These are phyloP conservation scores for Eueremaeus valkanovi DNA, from an alignment of 2,888 invertebrate genomes.

Conservation along the genomic window DNA sequence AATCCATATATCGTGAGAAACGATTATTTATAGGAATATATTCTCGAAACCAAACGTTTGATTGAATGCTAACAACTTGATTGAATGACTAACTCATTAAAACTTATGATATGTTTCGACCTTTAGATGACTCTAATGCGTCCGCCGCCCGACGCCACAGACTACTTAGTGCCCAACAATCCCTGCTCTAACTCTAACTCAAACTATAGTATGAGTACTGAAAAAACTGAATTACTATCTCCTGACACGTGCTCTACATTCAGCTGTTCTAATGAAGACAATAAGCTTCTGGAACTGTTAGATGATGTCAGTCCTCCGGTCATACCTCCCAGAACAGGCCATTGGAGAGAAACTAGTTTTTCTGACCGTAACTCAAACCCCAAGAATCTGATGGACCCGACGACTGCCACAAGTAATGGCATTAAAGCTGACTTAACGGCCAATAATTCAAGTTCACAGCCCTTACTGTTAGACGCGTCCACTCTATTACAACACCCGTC, in stretches of 20 bases:
- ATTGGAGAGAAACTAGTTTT: conserved; percentile 14
- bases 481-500: conserved; percentile 17
- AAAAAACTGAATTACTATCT: conserved; percentile 47
- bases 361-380: not conserved
- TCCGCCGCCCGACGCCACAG: conserved; percentile 42
- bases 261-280: conserved; percentile 37
- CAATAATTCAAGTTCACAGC: not conserved
- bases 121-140: conserved; percentile 41
- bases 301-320: conserved; percentile 22
- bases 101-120: too few relatives aligned
- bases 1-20: too few relatives aligned
- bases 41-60: not conserved
- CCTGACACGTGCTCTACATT: conserved; percentile 43
- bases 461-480: conserved; percentile 16
- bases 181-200: conserved; percentile 59
- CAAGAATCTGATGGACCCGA: not conserved
- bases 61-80: not conserved
- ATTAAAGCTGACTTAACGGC: not conserved
- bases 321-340: conserved; percentile 24
- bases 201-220: conserved; percentile 48
- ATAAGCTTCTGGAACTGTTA: conserved; percentile 33
- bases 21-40: conserved; percentile 21
- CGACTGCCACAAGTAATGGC: not conserved
- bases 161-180: conserved; percentile 54
- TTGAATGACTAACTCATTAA: not conserved